These are phyloP conservation scores for Prunella fulvescens DNA, from an alignment of 2,113 vertebrate genomes.

Conservation along the genomic window DNA sequence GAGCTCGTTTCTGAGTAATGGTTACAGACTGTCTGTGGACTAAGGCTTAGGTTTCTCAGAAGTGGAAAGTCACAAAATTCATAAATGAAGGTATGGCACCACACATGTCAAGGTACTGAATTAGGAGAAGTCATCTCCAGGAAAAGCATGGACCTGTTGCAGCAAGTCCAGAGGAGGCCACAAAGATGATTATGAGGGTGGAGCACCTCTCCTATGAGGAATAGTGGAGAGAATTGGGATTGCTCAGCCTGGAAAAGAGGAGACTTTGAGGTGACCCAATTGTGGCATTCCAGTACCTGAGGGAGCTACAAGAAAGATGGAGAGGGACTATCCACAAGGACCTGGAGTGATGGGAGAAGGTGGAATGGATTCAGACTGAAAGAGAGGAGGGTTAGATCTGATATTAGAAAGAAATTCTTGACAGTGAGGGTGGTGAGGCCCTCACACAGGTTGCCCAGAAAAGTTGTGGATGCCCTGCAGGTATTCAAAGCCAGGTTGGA, in stretches of 20 bases:
- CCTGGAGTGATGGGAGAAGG: not conserved
- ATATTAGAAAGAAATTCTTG: not conserved
- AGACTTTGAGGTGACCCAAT: not conserved
- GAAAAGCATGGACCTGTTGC: not conserved
- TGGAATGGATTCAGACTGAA: not conserved
- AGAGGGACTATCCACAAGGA: not conserved
- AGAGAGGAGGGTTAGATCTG: rapidly evolving
- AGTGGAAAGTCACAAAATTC: not conserved
- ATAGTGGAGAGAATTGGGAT: not conserved
- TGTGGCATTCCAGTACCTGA: not conserved
- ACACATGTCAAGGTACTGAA: not conserved
- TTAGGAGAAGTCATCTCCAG: not conserved
- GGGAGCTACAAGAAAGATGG: not conserved
- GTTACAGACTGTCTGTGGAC: not conserved
- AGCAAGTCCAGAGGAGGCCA: not conserved
- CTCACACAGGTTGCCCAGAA: not conserved
- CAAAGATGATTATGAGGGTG: not conserved
- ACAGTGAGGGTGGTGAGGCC: not conserved
- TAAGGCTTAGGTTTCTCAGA: not conserved
- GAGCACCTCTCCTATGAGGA: not conserved
- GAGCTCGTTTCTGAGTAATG: not conserved
- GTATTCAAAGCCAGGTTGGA: not conserved
- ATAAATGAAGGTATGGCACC: not conserved
- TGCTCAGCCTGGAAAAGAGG: not conserved
- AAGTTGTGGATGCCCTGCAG: not conserved